These are phyloP conservation scores for Cyclina sinensis DNA, from an alignment of 1,140 invertebrate species.

Conservation along the genomic window DNA sequence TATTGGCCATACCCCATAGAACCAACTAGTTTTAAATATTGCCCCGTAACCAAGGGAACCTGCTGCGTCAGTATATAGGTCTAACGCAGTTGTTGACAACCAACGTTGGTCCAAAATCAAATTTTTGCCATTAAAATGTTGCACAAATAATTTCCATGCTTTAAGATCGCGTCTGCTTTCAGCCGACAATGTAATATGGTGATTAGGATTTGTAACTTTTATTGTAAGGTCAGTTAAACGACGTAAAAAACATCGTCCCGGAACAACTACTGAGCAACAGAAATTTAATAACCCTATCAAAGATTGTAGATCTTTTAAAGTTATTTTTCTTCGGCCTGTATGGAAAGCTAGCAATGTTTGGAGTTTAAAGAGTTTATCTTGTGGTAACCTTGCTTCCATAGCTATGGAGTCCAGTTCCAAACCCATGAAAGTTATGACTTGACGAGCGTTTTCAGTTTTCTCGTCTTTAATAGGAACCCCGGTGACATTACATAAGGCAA, in stretches of 20 bases:
- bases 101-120: constrained; percentile 13
- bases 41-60: constrained; percentile 28
- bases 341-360: neutral
- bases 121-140: constrained; percentile 66
- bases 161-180: constrained; percentile 26
- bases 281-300: constrained; percentile 61
- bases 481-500: constrained; percentile 34
- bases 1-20: constrained; percentile 29
- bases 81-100: constrained; percentile 4
- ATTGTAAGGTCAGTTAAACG: constrained; percentile 60
- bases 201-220: constrained; percentile 51
- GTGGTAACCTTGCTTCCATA: neutral
- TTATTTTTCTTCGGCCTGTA: neutral
- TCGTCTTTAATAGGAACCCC: constrained; percentile 41
- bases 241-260: constrained; percentile 48
- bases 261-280: constrained; percentile 53
- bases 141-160: constrained; percentile 48
- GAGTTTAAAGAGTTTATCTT: constrained; percentile 19
- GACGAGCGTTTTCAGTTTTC: neutral
- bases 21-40: constrained; percentile 35
- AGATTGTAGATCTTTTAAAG: constrained; percentile 46
- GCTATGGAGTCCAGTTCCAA: neutral
- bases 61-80: constrained; percentile 62
- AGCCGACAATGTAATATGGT: constrained; percentile 36
- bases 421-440: constrained; percentile 5